Evolutionary conservation across 2,888 invertebrate species (phyloP), one percentile per base, ranked within the genome.

Genomic region (Thumatha senex): DNA sequence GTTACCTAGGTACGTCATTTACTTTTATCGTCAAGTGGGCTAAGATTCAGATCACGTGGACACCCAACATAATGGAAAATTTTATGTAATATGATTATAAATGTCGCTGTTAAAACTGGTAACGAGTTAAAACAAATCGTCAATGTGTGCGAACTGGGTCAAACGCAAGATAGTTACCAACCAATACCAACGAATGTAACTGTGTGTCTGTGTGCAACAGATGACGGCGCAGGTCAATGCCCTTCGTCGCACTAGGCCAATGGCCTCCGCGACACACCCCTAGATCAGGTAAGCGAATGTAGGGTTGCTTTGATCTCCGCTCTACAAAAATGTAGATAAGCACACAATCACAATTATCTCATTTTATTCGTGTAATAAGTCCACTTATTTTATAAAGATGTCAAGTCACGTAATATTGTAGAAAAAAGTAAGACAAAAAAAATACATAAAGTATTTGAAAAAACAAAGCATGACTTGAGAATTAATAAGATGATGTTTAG

Each of bases 171-270:
- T 72, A 71, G 58, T 67, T 58, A 66, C 55, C 67, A 57, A 31
- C 11, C 4, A 66, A 59, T 58, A 66, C 55, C 67, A 57, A 31
- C 11, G 31, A 66, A 59, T 67, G 68, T 62, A 61, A 70, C 67
- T 76, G 75, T 43, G 43, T 43, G 35, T 44, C 13, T 44, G 44
- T 78, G 76, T 78, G 78, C 72, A 78, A 77, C 84, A 84, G 82
- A 83, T 84, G 85, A 82, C 76, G 69, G 48, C 48, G 61, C 67
- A 71, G 83, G 78, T 83, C 84, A 75, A 71, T 71, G 80, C 64
- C 80, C 83, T 65, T 67, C 56, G 49, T 62, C 56, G 65, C 56
- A 69, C 59, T 67, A 63, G 82, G 79, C 57, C 82, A 73, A 74
- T 75, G 78, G 80, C 77, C 78, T 68, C 62, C 41, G 49, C 56